Conservation (phyloP, 64 coral and sea anemone genomes). For the Trachythela sp. region DNA sequence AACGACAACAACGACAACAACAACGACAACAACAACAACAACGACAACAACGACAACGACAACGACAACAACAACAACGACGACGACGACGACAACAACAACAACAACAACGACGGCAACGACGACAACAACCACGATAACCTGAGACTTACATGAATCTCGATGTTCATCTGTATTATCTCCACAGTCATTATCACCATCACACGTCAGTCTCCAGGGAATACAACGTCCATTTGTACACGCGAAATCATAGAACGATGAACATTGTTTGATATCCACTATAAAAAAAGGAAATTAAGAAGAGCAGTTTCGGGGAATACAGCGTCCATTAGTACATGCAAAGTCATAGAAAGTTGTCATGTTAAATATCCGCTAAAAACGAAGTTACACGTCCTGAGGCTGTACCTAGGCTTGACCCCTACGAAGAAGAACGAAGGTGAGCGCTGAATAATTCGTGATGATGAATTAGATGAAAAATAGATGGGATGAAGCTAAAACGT, state of each 20-base stretch:
- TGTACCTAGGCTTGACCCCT: no score
- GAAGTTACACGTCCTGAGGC: no score
- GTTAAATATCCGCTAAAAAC: background rate
- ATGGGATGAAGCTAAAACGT: no score
- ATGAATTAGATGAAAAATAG: no score
- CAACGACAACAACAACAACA: no score
- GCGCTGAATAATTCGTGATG: no score
- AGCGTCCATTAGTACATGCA: background rate
- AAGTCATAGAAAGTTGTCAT: background rate
- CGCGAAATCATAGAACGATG: background rate
- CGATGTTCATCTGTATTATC: background rate
- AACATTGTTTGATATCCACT: constrained; percentile 5
- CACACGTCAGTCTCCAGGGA: constrained; percentile 14
- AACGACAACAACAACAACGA: no score
- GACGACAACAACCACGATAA: background rate
- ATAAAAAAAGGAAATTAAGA: background rate
- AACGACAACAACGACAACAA: no score
- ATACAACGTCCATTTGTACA: constrained; percentile 18
- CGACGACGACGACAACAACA: background rate
- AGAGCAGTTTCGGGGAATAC: background rate
- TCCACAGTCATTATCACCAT: constrained; percentile 8
- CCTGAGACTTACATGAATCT: background rate
- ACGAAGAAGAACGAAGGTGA: no score
- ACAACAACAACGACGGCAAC: background rate
- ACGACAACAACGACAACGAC: no score